Evolutionary conservation across 2,888 invertebrate species (phyloP).

Genomic region (Cheiracanthium punctorium): DNA sequence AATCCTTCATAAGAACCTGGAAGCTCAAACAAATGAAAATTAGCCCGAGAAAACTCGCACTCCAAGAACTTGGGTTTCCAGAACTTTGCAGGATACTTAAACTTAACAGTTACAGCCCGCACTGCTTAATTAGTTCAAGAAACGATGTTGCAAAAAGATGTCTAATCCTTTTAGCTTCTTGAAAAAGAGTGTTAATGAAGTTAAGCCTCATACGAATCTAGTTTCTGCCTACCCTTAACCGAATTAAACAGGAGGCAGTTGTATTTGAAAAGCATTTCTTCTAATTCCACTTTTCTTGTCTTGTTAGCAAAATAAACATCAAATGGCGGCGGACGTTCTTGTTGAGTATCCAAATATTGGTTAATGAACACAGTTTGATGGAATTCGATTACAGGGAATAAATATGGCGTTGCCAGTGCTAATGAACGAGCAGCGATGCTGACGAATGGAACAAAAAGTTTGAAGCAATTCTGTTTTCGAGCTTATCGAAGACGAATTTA

Average conservation of each 20-base stretch:
- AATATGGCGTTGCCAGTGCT: not conserved
- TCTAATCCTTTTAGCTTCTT: slow-evolving; percentile 47
- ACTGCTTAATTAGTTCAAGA: slow-evolving; percentile 56
- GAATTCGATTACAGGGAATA: slow-evolving; percentile 17
- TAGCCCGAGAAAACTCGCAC: slow-evolving; percentile 21
- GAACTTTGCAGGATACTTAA: slow-evolving; percentile 2
- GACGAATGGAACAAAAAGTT: not conserved
- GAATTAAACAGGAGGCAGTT: slow-evolving; percentile 32
- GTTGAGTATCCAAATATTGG: slow-evolving; percentile 35
- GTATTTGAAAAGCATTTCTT: slow-evolving; percentile 23
- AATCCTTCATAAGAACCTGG: slow-evolving; percentile 16
- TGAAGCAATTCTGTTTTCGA: not conserved
- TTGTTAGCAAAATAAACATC: slow-evolving; percentile 14
- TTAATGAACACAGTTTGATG: not conserved
- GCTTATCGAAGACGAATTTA: not conserved
- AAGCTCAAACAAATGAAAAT: slow-evolving; percentile 23
- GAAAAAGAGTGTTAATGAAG: slow-evolving; percentile 59
- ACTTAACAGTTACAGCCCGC: slow-evolving; percentile 25
- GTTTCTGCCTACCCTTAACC: slow-evolving; percentile 37
- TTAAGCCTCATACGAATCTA: slow-evolving; percentile 40
- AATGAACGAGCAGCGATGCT: not conserved
- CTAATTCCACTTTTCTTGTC: slow-evolving; percentile 12
- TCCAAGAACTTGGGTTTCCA: not conserved
- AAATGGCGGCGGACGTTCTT: slow-evolving; percentile 8
- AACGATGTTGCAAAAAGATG: slow-evolving; percentile 54